A percentile compares a stretch with the other conserved stretches of the same genome.
phyloP scores from a whole-genome alignment of 2,113 vertebrate species.

The Perognathus longimembris region DNA sequence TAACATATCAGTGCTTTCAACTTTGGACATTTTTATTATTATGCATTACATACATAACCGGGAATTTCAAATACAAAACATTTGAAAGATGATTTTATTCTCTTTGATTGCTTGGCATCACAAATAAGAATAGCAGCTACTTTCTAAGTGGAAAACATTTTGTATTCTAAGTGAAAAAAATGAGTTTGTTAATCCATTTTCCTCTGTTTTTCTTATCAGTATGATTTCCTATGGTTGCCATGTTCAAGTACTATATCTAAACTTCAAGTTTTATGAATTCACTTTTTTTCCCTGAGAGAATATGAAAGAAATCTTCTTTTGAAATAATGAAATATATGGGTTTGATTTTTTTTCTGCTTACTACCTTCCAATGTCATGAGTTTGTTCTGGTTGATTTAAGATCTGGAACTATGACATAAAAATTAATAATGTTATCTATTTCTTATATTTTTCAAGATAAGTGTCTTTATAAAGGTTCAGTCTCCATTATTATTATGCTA shows the following conservation, averaged over 20 bases:
- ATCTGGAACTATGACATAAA: constrained; percentile 1
- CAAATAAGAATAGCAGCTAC: constrained; percentile 15
- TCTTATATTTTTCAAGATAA: background rate
- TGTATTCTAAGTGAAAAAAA: background rate
- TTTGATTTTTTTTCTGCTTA: constrained; percentile 1
- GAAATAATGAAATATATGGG: background rate
- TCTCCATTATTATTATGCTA: background rate
- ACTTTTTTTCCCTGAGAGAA: background rate
- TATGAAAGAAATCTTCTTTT: background rate
- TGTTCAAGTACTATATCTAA: background rate
- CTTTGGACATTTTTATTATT: constrained; percentile 60
- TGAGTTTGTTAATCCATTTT: background rate
- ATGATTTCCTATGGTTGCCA: background rate
- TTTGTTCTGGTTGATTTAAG: constrained; percentile 21
- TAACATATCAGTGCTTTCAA: background rate
- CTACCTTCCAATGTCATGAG: background rate
- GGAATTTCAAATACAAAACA: constrained; percentile 27
- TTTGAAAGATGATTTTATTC: constrained; percentile 54
- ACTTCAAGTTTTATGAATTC: background rate
- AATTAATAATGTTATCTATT: background rate
- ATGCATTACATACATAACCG: background rate
- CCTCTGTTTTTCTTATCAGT: background rate
- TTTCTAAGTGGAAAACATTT: background rate
- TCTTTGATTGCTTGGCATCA: constrained; percentile 46
- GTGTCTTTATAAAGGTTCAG: background rate